Base-by-base conservation (phyloP, 1,140 invertebrate genomes). In the Meloidogyne exigua region DNA sequence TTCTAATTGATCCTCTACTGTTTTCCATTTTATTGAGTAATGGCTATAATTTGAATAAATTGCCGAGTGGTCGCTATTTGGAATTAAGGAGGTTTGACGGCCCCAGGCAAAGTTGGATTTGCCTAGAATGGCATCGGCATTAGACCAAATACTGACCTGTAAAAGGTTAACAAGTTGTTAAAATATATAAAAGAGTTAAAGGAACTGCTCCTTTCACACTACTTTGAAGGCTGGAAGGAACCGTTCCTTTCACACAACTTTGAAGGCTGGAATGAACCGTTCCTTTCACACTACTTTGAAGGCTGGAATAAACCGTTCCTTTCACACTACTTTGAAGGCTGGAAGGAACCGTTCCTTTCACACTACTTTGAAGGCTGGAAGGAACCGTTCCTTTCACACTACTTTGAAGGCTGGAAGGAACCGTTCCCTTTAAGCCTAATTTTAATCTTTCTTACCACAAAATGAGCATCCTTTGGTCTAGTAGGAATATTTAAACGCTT, bases 31-130 rank as follows among this genome's bases (percentile, higher is more conserved):
- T 13, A 73, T 28, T 36, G 71, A 66, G n/a, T 57, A 73, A 36
- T 73, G 49, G 10, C 57, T 57, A 28, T 25, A 21, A 23, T 65
- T 36, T 12, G 62, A 25, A 21, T 36, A 65, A 26, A 73, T 39
- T 5, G 57, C 57, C 26, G 71, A 26, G 11, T 65, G 71, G n/a
- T 73, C 71, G 28, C 57, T 57, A 57, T 26, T 23, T 12, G 72
- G 72, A 36, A 73, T 65, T 12, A 73, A 12, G 21, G 57, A 73
- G 18, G 72, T 73, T 39, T 18, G 49, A 65, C 57, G 72, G 12
- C 72, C 72, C 72, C 72, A 73, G 7, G 72, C 72, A 28, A 73
- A 64, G 57, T 73, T 73, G 23, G 57, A 23, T 64, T 23, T 32
- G 23, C 57, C 72, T 21, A 73, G n/a, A 57, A 73, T n/a, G 21